These are phyloP conservation scores for Leptothorax acervorum DNA, from an alignment of 2,888 invertebrate genomes.

Conservation along the genomic window DNA sequence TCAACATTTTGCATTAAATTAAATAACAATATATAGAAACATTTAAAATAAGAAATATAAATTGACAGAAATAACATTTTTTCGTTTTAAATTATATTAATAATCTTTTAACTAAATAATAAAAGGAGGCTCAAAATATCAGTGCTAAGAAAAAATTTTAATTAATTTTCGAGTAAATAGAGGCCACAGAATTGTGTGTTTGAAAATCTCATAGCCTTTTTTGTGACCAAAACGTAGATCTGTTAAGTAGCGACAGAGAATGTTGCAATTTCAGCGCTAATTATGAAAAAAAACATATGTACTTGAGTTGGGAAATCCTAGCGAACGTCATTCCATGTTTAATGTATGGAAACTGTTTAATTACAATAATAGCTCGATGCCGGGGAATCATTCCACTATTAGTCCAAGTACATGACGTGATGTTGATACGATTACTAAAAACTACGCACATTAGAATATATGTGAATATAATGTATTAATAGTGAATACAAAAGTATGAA, in stretches of 20 bases:
- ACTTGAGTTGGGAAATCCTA: slow-evolving; percentile 49
- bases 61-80: not conserved
- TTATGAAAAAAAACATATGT: slow-evolving; percentile 9
- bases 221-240: not conserved
- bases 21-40: not conserved
- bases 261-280: not conserved
- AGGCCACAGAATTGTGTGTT: not conserved
- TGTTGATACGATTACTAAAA: not conserved
- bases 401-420: not conserved
- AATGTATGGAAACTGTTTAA: slow-evolving; percentile 31
- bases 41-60: not conserved
- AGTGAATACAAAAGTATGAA: not conserved
- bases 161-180: slow-evolving; percentile 5
- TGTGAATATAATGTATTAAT: not conserved
- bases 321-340: slow-evolving; percentile 17
- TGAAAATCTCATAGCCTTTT: not conserved
- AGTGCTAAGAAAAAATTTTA: not conserved
- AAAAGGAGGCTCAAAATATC: not conserved
- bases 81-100: not conserved
- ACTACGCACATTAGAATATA: not conserved
- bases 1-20: not conserved
- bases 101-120: not conserved
- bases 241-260: not conserved
- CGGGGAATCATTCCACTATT: slow-evolving; percentile 14
- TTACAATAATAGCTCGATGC: not conserved